These are phyloP conservation scores for Numenius arquata DNA, from an alignment of 2,113 vertebrate species.

Conservation along the genomic window DNA sequence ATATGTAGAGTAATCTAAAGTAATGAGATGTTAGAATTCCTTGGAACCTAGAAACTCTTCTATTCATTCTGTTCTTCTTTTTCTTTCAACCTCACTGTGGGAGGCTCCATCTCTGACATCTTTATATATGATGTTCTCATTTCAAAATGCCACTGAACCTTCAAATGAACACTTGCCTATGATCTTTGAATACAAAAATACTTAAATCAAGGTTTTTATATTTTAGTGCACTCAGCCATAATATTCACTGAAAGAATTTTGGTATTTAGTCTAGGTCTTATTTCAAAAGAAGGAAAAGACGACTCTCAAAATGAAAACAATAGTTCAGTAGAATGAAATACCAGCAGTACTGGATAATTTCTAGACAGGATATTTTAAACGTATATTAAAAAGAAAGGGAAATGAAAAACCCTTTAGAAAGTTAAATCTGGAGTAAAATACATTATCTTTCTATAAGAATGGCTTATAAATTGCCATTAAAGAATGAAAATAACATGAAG, in stretches of 20 bases:
- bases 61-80: conserved; percentile 80
- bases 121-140: conserved; percentile 85
- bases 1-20: conserved; percentile 79
- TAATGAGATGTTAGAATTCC: conserved; percentile 84
- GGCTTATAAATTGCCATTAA: not conserved
- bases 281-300: conserved; percentile 30
- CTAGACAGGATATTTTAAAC: not conserved
- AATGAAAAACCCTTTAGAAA: not conserved
- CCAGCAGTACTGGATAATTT: not conserved
- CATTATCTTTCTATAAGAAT: not conserved
- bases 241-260: conserved; percentile 44
- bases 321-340: not conserved
- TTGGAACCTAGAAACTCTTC: conserved; percentile 77
- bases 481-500: not conserved
- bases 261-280: conserved; percentile 44
- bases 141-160: conserved; percentile 85
- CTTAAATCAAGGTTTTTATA: conserved; percentile 79
- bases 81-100: conserved; percentile 81
- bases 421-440: not conserved
- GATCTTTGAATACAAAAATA: conserved; percentile 82
- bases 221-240: conserved; percentile 74
- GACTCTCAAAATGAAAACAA: conserved; percentile 27
- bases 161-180: conserved; percentile 82
- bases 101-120: conserved; percentile 81
- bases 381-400: not conserved